Conservation (phyloP, 1,140 invertebrate genomes). For the Augochlora pura region DNA sequence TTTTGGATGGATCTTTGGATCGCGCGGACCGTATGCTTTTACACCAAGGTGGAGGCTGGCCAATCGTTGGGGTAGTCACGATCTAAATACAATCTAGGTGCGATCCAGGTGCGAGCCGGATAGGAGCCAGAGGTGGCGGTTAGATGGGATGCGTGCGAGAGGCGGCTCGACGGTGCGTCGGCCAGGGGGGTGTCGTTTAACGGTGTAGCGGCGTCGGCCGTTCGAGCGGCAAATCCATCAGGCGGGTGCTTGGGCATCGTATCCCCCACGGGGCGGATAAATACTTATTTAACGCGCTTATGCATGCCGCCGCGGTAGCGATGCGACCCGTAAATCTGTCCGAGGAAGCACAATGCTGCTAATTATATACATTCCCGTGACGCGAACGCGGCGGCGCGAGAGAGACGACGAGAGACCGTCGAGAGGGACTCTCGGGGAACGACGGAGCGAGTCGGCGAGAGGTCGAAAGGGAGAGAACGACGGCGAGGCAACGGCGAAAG, state of each 20-base stretch:
- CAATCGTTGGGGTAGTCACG: no score
- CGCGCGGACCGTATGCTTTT: no score
- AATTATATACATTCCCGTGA: slow-evolving; percentile 80
- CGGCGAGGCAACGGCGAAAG: neutral
- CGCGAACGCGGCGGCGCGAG: slow-evolving; percentile 64
- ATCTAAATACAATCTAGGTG: no score
- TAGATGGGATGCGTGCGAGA: neutral
- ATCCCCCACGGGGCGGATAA: slow-evolving; percentile 79
- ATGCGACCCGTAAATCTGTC: slow-evolving; percentile 80
- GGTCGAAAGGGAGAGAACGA: slow-evolving; percentile 52
- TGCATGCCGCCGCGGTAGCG: slow-evolving; percentile 79
- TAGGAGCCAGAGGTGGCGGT: neutral
- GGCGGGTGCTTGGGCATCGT: slow-evolving; percentile 68
- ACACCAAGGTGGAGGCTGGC: no score
- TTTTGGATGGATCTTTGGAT: no score
- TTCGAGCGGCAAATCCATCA: slow-evolving; percentile 76
- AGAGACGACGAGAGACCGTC: slow-evolving; percentile 11
- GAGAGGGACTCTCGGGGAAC: slow-evolving; percentile 15
- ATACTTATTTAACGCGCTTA: slow-evolving; percentile 81
- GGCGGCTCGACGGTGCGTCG: slow-evolving; percentile 20
- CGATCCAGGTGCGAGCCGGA: no score
- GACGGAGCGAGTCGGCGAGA: slow-evolving; percentile 38
- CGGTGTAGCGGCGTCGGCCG: slow-evolving; percentile 54
- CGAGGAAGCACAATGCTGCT: slow-evolving; percentile 78
- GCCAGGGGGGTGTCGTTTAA: slow-evolving; percentile 55